A percentile compares a stretch with the other conserved stretches of the same genome.
Conservation (phyloP, 2,113 vertebrate genomes). For the Tursiops truncatus region DNA sequence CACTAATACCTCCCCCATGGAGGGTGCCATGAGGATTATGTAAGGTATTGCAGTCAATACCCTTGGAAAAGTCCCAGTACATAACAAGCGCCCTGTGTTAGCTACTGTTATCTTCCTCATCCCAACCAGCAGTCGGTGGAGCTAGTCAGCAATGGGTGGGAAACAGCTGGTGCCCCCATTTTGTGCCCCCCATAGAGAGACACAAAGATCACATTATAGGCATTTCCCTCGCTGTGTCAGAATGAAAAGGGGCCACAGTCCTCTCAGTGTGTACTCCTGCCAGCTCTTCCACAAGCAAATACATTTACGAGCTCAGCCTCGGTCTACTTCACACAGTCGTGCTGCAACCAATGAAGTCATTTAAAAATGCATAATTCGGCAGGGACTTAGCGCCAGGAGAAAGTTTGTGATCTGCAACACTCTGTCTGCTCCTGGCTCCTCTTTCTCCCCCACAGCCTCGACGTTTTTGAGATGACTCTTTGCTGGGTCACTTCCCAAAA, state of each 20-base stretch:
- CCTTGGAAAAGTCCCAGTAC: neutral
- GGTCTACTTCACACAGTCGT: neutral
- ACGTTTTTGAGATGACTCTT: conserved; percentile 45
- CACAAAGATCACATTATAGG: neutral
- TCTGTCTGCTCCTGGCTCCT: neutral
- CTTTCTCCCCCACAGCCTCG: neutral
- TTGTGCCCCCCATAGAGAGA: neutral
- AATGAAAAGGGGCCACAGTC: neutral
- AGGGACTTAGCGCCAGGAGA: neutral
- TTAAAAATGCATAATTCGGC: conserved; percentile 38
- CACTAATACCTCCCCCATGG: neutral
- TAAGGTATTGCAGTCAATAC: neutral
- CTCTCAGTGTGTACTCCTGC: neutral
- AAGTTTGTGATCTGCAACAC: neutral
- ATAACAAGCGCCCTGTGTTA: neutral
- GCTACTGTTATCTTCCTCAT: neutral
- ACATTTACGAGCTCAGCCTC: neutral
- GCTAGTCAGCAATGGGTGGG: neutral
- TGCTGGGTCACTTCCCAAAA: conserved; percentile 51
- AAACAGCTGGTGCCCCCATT: neutral
- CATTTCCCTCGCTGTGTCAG: neutral
- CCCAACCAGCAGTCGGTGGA: neutral
- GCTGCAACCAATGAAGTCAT: neutral
- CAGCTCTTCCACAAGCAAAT: conserved; percentile 9
- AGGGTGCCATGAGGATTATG: neutral